Evolutionary conservation across 2,888 invertebrate species (phyloP).

Genomic region (Eupithecia centaureata): DNA sequence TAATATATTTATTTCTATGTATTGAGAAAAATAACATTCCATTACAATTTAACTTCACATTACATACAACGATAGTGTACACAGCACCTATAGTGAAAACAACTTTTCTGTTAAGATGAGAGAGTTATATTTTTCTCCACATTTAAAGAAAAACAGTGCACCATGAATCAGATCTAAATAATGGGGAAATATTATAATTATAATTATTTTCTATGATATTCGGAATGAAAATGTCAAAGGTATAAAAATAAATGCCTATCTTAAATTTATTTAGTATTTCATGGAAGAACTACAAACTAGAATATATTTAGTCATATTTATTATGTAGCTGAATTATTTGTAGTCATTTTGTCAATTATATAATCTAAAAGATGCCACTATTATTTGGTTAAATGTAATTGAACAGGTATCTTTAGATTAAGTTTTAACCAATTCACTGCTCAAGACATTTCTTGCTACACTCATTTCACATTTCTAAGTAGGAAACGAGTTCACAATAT

Average conservation of each 20-base stretch:
- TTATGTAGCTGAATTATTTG: background rate
- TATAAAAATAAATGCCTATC: background rate
- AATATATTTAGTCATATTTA: background rate
- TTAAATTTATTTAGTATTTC: background rate
- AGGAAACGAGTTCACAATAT: background rate
- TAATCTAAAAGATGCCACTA: background rate
- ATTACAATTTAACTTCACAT: too few relatives aligned
- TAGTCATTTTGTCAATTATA: background rate
- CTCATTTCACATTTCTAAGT: background rate
- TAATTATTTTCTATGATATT: background rate
- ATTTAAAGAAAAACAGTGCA: background rate
- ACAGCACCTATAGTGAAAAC: background rate
- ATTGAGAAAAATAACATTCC: too few relatives aligned
- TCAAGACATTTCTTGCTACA: background rate
- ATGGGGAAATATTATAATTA: background rate
- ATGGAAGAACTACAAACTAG: background rate
- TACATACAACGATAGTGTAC: too few relatives aligned
- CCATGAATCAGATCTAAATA: background rate
- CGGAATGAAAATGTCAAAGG: background rate
- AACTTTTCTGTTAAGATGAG: background rate
- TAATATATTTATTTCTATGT: too few relatives aligned
- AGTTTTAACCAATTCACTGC: background rate
- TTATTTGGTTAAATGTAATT: background rate
- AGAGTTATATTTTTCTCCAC: background rate
- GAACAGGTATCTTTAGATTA: background rate